phyloP scores from a whole-genome alignment of 2,113 vertebrate genomes.

The Eidolon helvum region DNA sequence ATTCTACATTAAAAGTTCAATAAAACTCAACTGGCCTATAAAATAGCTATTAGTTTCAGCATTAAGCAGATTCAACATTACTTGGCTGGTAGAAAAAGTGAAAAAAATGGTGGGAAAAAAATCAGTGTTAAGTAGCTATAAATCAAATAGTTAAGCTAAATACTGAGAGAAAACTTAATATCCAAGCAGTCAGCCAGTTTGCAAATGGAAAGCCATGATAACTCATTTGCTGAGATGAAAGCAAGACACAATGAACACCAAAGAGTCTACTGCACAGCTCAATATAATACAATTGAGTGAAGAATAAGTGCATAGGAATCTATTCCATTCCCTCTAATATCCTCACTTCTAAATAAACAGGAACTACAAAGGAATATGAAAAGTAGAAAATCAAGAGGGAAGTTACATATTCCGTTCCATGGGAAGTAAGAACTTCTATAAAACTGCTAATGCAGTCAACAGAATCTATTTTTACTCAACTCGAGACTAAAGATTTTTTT shows the following conservation, averaged over 20 bases:
- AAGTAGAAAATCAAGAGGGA: constrained; percentile 43
- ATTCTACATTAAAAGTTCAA: not conserved
- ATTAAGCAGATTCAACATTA: not conserved
- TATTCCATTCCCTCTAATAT: not conserved
- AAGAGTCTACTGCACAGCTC: not conserved
- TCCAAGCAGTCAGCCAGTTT: not conserved
- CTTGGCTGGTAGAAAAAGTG: not conserved
- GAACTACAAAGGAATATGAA: constrained; percentile 54
- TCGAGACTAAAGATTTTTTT: not conserved
- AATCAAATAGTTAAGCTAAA: constrained; percentile 21
- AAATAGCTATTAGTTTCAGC: not conserved
- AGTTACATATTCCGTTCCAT: not conserved
- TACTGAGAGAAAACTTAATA: constrained; percentile 17
- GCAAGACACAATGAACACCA: not conserved
- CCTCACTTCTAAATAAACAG: constrained; percentile 45
- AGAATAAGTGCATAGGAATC: not conserved
- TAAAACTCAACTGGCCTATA: not conserved
- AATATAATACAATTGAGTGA: not conserved
- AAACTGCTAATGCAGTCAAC: not conserved
- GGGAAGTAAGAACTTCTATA: constrained; percentile 7
- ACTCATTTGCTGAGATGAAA: not conserved
- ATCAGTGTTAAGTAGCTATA: not conserved
- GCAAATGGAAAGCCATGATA: not conserved
- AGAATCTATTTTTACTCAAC: constrained; percentile 26
- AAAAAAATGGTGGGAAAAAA: constrained; percentile 15